These are phyloP conservation scores for Galaxias olidus DNA, from an alignment of 2,797 vertebrate genomes.

Conservation along the genomic window DNA sequence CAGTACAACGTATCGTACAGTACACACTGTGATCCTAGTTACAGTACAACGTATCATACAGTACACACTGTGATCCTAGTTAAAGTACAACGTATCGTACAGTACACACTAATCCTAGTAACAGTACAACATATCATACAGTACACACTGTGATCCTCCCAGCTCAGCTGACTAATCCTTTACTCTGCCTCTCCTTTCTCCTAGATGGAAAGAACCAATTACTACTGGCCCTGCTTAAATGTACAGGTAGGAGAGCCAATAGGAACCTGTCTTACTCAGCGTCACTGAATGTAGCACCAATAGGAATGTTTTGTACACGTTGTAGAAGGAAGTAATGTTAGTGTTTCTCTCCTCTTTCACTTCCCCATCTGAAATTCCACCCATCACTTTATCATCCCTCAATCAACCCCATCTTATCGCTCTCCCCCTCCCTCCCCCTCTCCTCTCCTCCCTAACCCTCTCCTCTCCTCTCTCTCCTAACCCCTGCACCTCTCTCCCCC, in stretches of 20 bases:
- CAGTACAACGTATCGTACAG: no score
- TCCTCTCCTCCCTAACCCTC: background rate
- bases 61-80: no score
- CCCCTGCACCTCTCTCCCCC: background rate
- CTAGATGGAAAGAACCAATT: conserved; percentile 97
- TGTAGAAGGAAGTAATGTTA: no score
- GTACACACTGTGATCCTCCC: no score
- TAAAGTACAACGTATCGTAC: no score
- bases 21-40: no score
- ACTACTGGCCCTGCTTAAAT: conserved; percentile 93
- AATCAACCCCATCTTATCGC: background rate
- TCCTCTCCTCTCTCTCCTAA: background rate
- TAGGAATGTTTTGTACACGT: no score
- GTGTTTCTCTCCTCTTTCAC: background rate
- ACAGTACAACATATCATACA: no score
- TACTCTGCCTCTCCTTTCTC: conserved; percentile 33
- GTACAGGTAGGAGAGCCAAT: conserved; percentile 93
- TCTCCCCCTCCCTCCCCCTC: background rate
- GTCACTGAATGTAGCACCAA: no score
- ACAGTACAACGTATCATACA: no score
- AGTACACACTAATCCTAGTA: no score
- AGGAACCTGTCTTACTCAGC: no score
- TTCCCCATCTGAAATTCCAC: background rate
- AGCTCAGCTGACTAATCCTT: conserved; percentile 11
- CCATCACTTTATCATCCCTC: background rate